Percentiles rank a stretch among this genome's conserved stretches.
Conservation (phyloP, 2,113 vertebrate genomes). For the Ondatra zibethicus region DNA sequence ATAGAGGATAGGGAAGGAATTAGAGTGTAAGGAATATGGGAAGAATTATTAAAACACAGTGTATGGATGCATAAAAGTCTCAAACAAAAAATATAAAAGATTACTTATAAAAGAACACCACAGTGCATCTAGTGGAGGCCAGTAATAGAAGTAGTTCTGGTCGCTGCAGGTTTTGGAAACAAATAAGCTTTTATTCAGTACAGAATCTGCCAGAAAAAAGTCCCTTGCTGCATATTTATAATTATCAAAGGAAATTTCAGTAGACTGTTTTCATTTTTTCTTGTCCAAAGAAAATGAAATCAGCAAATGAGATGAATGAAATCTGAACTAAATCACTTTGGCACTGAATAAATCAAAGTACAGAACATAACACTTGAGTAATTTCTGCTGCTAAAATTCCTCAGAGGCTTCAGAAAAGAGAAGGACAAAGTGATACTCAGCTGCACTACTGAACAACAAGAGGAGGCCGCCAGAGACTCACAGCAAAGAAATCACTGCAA, state of each 20-base stretch:
- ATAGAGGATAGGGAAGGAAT: no score
- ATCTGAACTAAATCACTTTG: conserved; percentile 64
- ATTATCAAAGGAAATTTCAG: conserved; percentile 66
- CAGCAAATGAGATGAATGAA: conserved; percentile 71
- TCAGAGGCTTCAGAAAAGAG: conserved; percentile 2
- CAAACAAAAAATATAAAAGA: neutral
- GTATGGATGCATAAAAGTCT: neutral
- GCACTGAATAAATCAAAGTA: conserved; percentile 72
- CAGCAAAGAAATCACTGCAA: neutral
- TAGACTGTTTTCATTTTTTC: conserved; percentile 63
- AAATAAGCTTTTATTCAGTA: conserved; percentile 50
- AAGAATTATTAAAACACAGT: neutral
- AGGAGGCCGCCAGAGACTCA: neutral
- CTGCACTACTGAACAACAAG: neutral
- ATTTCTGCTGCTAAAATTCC: conserved; percentile 36
- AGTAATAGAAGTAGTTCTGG: neutral
- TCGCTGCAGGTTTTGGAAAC: neutral
- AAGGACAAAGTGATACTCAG: conserved; percentile 35
- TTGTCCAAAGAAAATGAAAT: conserved; percentile 47
- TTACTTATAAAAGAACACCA: neutral
- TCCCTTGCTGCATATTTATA: conserved; percentile 57
- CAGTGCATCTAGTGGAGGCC: neutral
- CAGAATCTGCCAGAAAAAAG: conserved; percentile 31
- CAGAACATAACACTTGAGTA: conserved; percentile 51
- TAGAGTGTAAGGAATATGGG: no score